Percentiles rank a stretch among this genome's conserved stretches.
These are phyloP conservation scores for Dendrolimus houi DNA, from an alignment of 2,888 invertebrate genomes.

Conservation along the genomic window DNA sequence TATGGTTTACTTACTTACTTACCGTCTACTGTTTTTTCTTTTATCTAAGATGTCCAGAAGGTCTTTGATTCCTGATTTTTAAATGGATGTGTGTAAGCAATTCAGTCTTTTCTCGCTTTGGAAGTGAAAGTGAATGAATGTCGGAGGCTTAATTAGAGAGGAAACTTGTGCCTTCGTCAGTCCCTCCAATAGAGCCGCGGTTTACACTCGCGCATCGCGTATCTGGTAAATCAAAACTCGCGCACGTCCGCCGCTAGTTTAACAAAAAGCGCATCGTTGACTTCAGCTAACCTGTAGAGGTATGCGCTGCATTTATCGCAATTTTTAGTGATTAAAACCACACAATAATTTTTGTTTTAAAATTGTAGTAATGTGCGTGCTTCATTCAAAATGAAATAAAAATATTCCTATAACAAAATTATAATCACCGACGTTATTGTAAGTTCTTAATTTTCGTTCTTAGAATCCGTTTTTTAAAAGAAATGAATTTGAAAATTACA, in stretches of 20 bases:
- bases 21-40: not conserved
- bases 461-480: too few relatives aligned
- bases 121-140: conserved; percentile 77
- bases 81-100: conserved; percentile 51
- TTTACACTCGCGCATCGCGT: conserved; percentile 44
- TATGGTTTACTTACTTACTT: not conserved
- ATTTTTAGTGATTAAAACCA: conserved; percentile 3
- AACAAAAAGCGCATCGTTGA: conserved; percentile 21
- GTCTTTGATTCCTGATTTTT: conserved; percentile 49
- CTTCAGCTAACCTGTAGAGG: conserved; percentile 40
- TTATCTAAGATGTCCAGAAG: conserved; percentile 66
- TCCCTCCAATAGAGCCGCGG: conserved; percentile 62
- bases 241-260: conserved; percentile 13
- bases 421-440: not conserved
- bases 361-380: not conserved
- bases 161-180: conserved; percentile 64
- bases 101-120: conserved; percentile 62
- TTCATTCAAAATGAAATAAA: conserved; percentile 1
- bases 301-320: conserved; percentile 35
- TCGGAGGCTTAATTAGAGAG: conserved; percentile 75
- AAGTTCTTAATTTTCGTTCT: not conserved
- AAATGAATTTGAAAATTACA: too few relatives aligned
- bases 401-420: not conserved
- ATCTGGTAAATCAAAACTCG: conserved; percentile 16
- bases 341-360: not conserved